A percentile compares a stretch with the other conserved stretches of the same genome.
phyloP scores from a whole-genome alignment of 2,797 vertebrate genomes.

The Hephaestus fuliginosus region DNA sequence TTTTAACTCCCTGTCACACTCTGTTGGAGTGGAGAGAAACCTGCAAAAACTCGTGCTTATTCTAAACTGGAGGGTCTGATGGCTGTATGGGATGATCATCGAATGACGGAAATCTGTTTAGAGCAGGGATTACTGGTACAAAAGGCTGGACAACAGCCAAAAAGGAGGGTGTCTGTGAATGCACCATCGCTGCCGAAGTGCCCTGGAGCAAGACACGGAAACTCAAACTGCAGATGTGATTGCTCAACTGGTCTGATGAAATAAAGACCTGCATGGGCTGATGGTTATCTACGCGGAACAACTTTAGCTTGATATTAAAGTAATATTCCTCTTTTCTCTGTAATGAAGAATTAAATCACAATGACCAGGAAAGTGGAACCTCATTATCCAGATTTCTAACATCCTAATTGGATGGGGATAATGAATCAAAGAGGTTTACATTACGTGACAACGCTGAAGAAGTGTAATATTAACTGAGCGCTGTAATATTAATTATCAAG shows the following conservation, averaged over 20 bases:
- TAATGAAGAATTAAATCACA: constrained; percentile 53
- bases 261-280: neutral
- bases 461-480: constrained; percentile 8
- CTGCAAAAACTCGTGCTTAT: constrained; percentile 7
- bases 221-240: neutral
- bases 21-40: constrained; percentile 17
- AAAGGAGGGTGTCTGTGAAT: neutral
- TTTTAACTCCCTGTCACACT: constrained; percentile 55
- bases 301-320: constrained; percentile 16
- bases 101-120: constrained; percentile 16
- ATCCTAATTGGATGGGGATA: constrained; percentile 44
- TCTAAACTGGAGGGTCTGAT: constrained; percentile 1
- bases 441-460: constrained; percentile 12
- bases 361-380: constrained; percentile 43
- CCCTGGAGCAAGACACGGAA: neutral
- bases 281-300: neutral
- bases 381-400: constrained; percentile 49
- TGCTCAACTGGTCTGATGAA: constrained; percentile 5
- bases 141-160: neutral
- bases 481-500: constrained; percentile 13
- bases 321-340: constrained; percentile 11
- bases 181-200: neutral
- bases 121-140: neutral
- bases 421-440: constrained; percentile 51
- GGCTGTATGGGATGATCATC: constrained; percentile 2